Base-by-base conservation (phyloP, 2,888 invertebrate genomes). In the Salticus scenicus region DNA sequence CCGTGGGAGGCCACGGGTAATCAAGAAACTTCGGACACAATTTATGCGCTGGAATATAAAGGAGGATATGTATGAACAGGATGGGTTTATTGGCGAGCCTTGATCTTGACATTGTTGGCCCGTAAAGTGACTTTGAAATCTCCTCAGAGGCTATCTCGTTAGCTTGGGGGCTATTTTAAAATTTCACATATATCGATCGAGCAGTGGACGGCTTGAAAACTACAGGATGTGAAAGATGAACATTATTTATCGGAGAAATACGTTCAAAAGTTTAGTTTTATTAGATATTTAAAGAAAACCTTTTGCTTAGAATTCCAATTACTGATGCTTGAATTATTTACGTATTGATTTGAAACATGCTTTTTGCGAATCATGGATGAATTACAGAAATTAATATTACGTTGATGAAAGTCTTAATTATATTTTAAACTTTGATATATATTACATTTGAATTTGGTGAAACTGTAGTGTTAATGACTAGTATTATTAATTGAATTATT, bases 61-160 rank as follows among this genome's bases (percentile, higher is more conserved):
- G 27, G 64, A 24, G 75, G 75, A 63, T 71, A 63, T 31, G 30
- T 78, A 47, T 42, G n/a, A 24, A 30, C 71, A 42, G 37, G 31
- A 47, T 24, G 63, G 12, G 82, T 76, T 83, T 83, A 83, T 82
- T 72, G 77, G 72, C 76, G 67, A 70, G 74, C 69, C 74, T 51
- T 66, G 41, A 66, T 77, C 77, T 84, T 83, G 64, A 78, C 83
- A 84, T 73, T 67, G 83, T 73, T 72, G 83, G 77, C 69, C 63
- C 72, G 77, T 77, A 84, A 77, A 84, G 83, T 77, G 83, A 84
- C 83, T 84, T 84, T 84, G 66, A 84, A 84, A 75, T 75, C 75
- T 67, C 51, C 70, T 12, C 63, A 33, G 37, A 69, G 69, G 37
- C 37, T 14, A 0, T 8, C 4, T 24, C 24, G 33, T 24, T 27